A percentile compares a stretch with the other conserved stretches of the same genome.
phyloP scores from a whole-genome alignment of 2,888 invertebrate genomes.

The Caenorhabditis drosophilae region DNA sequence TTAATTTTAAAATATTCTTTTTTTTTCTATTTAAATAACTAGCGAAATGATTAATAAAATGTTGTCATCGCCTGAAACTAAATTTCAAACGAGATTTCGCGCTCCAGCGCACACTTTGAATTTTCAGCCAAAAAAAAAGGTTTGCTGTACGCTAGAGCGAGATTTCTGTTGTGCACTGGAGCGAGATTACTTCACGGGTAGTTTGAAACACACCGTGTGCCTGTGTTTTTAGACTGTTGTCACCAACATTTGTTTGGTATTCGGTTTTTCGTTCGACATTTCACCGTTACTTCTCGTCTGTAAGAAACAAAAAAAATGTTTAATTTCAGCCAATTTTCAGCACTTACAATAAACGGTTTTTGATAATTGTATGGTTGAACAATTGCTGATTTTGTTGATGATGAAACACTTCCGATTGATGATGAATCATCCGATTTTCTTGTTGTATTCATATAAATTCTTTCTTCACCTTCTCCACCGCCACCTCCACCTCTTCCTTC shows the following conservation, averaged over 20 bases:
- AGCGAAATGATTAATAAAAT: too few relatives aligned
- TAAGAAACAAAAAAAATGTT: slow-evolving; percentile 1
- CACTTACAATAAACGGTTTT: slow-evolving; percentile 24
- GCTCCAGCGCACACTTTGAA: too few relatives aligned
- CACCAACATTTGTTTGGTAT: slow-evolving; percentile 41
- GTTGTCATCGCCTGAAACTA: too few relatives aligned
- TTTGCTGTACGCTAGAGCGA: too few relatives aligned
- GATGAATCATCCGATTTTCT: not conserved
- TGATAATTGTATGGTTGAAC: slow-evolving; percentile 43
- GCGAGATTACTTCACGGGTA: too few relatives aligned
- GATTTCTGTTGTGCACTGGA: too few relatives aligned
- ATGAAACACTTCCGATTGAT: not conserved
- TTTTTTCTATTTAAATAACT: too few relatives aligned
- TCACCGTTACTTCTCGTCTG: slow-evolving; percentile 17
- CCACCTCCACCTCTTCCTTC: too few relatives aligned
- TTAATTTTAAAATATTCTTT: too few relatives aligned
- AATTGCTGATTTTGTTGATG: slow-evolving; percentile 29
- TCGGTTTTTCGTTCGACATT: slow-evolving; percentile 22
- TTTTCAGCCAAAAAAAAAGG: too few relatives aligned
- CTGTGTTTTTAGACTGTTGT: slow-evolving; percentile 37
- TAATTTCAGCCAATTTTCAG: slow-evolving; percentile 1
- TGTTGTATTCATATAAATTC: slow-evolving; percentile 21
- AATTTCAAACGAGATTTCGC: too few relatives aligned
- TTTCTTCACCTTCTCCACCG: slow-evolving; percentile 1
- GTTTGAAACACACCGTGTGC: too few relatives aligned